phyloP scores from a whole-genome alignment of 2,113 vertebrate genomes.

The Gavialis gangeticus region DNA sequence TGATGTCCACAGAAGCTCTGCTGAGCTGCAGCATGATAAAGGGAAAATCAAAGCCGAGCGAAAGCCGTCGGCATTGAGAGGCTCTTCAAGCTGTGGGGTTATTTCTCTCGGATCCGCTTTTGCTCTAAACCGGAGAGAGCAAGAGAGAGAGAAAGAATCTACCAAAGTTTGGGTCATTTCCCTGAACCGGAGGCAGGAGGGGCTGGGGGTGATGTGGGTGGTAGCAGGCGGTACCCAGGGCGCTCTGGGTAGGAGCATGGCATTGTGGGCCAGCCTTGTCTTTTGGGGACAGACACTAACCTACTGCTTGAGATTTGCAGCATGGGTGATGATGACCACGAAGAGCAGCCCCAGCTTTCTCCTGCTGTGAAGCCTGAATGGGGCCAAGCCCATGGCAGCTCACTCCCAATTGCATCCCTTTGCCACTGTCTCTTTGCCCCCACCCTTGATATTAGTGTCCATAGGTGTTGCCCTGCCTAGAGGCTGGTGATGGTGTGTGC shows the following conservation, averaged over 20 bases:
- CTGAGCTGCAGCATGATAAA: accelerated
- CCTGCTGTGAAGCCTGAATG: background rate
- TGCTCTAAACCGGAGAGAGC: background rate
- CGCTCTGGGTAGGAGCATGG: background rate
- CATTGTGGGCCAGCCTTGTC: background rate
- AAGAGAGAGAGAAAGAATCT: accelerated
- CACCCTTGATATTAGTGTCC: background rate
- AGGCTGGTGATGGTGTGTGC: too few species aligned
- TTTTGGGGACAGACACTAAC: background rate
- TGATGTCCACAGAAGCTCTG: background rate
- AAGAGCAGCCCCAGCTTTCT: accelerated
- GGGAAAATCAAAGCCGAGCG: background rate
- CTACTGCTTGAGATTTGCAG: background rate
- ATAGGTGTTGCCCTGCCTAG: background rate
- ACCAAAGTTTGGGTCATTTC: accelerated
- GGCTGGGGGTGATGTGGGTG: background rate
- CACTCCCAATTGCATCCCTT: accelerated
- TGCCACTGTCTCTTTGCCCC: background rate
- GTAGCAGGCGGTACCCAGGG: background rate
- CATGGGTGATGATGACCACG: background rate
- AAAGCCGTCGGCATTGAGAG: background rate
- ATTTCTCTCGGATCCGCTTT: background rate
- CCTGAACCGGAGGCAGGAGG: accelerated
- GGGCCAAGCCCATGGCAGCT: background rate
- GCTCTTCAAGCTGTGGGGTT: background rate